Conservation (phyloP, 1,140 invertebrate species). For the Philaenus spumarius region DNA sequence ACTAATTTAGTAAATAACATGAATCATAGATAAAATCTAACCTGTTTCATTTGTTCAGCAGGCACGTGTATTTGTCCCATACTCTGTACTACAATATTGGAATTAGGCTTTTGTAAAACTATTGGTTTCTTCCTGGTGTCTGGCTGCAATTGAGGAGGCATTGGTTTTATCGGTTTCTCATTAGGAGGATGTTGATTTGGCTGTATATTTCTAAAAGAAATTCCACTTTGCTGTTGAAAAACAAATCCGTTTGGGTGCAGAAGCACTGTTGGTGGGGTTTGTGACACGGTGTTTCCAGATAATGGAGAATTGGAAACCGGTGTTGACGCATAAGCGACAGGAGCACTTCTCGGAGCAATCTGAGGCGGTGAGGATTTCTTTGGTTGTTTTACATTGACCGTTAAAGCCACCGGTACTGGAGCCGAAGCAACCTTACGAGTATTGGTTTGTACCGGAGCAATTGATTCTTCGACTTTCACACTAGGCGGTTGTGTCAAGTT, state of each 20-base stretch:
- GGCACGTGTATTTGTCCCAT: constrained; percentile 27
- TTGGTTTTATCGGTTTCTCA: not conserved
- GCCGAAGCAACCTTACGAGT: not conserved
- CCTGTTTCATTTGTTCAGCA: constrained; percentile 30
- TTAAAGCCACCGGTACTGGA: constrained; percentile 1
- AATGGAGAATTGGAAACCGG: too few relatives aligned
- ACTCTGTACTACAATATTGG: constrained; percentile 26
- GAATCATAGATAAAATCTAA: too few relatives aligned
- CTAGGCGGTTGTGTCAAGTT: constrained; percentile 8
- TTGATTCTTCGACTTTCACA: not conserved
- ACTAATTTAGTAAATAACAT: too few relatives aligned
- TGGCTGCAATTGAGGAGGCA: constrained; percentile 7
- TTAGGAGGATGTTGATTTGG: not conserved
- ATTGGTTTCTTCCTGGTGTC: not conserved
- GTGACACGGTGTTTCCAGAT: not conserved
- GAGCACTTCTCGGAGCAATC: not conserved
- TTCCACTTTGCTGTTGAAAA: constrained; percentile 11
- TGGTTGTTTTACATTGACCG: not conserved
- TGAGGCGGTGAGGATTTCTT: not conserved
- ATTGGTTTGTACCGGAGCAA: not conserved
- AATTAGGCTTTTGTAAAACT: not conserved
- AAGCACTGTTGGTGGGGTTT: not conserved
- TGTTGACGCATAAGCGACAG: too few relatives aligned
- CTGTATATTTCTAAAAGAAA: not conserved
- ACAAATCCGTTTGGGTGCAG: constrained; percentile 20